Conservation (phyloP, 2,888 invertebrate species). For the Ligdia adustata region DNA sequence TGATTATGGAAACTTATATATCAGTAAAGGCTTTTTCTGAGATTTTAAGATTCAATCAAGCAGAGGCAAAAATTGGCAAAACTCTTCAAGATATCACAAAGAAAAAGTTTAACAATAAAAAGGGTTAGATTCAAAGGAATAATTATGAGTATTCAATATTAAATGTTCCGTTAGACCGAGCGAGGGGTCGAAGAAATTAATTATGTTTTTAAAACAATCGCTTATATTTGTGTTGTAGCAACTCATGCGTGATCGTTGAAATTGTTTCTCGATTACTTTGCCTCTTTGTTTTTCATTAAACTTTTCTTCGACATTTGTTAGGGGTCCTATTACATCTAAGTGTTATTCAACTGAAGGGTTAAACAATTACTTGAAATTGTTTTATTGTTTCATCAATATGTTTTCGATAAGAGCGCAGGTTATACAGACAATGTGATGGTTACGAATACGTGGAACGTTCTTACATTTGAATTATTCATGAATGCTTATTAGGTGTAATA, state of each 20-base stretch:
- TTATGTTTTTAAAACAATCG: constrained; percentile 83
- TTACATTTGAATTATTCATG: background rate
- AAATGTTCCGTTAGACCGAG: constrained; percentile 78
- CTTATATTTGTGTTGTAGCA: constrained; percentile 75
- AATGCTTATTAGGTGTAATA: background rate
- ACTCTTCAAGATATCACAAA: constrained; percentile 61
- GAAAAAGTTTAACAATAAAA: constrained; percentile 67
- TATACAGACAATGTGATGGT: background rate
- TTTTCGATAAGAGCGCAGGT: background rate
- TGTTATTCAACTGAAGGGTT: constrained; percentile 37
- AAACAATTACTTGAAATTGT: constrained; percentile 34
- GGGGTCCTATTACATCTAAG: constrained; percentile 17
- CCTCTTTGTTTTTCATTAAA: constrained; percentile 79
- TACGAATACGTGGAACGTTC: background rate
- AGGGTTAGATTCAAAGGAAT: constrained; percentile 79
- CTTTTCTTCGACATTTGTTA: constrained; percentile 60
- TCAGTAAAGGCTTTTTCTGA: background rate
- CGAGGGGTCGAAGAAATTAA: constrained; percentile 80
- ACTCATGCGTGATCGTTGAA: constrained; percentile 80
- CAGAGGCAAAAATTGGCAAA: constrained; percentile 54
- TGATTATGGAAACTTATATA: constrained; percentile 21
- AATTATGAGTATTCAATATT: constrained; percentile 83
- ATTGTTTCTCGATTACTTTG: constrained; percentile 81
- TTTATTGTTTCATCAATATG: constrained; percentile 9
- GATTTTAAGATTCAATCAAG: background rate